Conservation (phyloP, 2,888 invertebrate genomes). For the Amphipoea lucens region DNA sequence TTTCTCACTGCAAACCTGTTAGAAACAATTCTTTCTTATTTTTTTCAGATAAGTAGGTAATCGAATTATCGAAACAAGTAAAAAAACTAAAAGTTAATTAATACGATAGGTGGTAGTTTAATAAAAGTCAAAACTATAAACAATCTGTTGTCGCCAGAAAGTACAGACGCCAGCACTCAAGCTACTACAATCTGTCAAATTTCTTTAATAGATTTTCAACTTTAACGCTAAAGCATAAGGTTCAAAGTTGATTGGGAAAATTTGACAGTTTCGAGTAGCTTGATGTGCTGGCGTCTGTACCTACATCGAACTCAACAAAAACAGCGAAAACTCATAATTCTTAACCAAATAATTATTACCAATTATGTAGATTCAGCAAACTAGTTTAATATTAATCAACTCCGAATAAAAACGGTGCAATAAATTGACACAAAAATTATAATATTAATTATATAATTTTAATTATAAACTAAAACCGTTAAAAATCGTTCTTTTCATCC, state of each 20-base stretch:
- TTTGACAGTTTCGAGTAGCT: no score
- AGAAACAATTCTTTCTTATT: not conserved
- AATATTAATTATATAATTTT: no score
- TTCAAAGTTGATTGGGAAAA: no score
- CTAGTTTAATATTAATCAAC: conserved; percentile 43
- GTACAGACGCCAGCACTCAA: not conserved
- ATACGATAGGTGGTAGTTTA: not conserved
- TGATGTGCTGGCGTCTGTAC: no score
- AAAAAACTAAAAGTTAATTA: not conserved
- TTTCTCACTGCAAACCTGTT: not conserved
- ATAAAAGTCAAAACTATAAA: conserved; percentile 13
- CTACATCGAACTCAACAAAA: conserved; percentile 44
- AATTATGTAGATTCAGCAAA: conserved; percentile 29
- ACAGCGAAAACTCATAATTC: conserved; percentile 1
- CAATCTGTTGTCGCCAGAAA: conserved; percentile 11
- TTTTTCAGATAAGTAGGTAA: not conserved
- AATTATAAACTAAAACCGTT: not conserved
- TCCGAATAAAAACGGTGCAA: conserved; percentile 7
- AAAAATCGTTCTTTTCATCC: not conserved
- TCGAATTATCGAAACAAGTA: not conserved
- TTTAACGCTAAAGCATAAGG: no score
- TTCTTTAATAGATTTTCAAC: no score
- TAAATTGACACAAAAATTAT: conserved; percentile 19
- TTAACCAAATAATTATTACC: conserved; percentile 12
- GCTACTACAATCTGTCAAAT: no score